phyloP scores from a whole-genome alignment of 2,888 invertebrate genomes.

The Lasioglossum leucozonium region DNA sequence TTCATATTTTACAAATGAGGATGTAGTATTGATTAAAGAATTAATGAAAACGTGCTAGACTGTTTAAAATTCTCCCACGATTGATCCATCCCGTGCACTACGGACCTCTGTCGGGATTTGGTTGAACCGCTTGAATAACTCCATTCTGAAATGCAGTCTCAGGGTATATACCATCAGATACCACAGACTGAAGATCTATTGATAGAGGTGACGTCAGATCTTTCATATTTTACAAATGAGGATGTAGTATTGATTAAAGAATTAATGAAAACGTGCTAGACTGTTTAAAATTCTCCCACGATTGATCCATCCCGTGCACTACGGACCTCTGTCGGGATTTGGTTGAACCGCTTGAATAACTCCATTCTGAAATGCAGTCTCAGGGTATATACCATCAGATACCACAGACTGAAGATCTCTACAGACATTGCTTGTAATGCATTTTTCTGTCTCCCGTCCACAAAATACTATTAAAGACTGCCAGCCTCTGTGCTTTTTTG shows the following conservation, averaged over 20 bases:
- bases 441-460: no score
- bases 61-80: conserved; percentile 6
- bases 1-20: neutral
- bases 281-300: neutral
- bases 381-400: neutral
- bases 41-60: neutral
- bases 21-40: neutral
- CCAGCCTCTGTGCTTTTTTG: no score
- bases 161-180: neutral
- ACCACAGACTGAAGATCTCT: neutral
- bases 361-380: neutral
- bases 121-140: neutral
- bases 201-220: no score
- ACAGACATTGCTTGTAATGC: neutral
- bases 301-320: neutral
- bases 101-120: conserved; percentile 12
- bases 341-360: neutral
- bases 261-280: neutral
- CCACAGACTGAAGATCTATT: neutral
- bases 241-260: neutral
- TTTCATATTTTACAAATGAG: no score
- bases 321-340: conserved; percentile 14
- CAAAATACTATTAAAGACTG: no score
- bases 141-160: neutral
- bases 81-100: neutral